phyloP scores from a whole-genome alignment of 2,888 invertebrate species.

The Hypomecis atomaria region DNA sequence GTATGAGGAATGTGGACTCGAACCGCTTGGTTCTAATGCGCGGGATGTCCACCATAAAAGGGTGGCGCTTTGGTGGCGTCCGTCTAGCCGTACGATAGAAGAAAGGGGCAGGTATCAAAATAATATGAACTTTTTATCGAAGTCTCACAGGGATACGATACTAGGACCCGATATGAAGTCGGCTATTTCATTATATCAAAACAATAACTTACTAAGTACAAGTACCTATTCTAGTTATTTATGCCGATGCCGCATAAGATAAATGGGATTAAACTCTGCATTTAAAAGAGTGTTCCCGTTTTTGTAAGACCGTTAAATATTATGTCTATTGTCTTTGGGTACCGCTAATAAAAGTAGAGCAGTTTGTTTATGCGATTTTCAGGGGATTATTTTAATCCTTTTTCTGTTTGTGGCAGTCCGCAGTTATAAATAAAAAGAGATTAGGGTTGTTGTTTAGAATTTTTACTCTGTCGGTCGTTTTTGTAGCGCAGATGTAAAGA shows the following conservation, averaged over 20 bases:
- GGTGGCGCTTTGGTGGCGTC: too few species aligned
- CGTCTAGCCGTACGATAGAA: too few species aligned
- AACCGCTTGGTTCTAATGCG: too few species aligned
- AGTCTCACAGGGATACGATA: too few species aligned
- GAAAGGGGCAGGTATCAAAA: too few species aligned
- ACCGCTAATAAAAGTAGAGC: conserved; percentile 38
- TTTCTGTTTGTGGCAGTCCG: conserved; percentile 32
- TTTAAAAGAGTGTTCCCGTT: conserved; percentile 4
- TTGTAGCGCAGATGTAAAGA: too few species aligned
- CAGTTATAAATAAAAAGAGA: conserved; percentile 20
- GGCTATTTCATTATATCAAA: not conserved
- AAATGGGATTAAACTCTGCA: conserved; percentile 18
- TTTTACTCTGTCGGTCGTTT: not conserved
- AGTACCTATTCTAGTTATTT: not conserved
- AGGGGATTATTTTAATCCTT: conserved; percentile 39
- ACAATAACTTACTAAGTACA: not conserved
- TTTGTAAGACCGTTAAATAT: conserved; percentile 30
- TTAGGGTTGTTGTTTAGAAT: conserved; percentile 4
- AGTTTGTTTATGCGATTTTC: conserved; percentile 43
- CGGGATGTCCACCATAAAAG: too few species aligned
- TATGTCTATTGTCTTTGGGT: conserved; percentile 29
- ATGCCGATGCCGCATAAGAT: not conserved
- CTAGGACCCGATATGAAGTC: too few species aligned
- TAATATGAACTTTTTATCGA: too few species aligned
- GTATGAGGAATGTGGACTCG: too few species aligned